Evolutionary conservation across 2,888 invertebrate species (phyloP), one percentile per base, ranked within the genome.

Genomic region (Pseudococcus longispinus): DNA sequence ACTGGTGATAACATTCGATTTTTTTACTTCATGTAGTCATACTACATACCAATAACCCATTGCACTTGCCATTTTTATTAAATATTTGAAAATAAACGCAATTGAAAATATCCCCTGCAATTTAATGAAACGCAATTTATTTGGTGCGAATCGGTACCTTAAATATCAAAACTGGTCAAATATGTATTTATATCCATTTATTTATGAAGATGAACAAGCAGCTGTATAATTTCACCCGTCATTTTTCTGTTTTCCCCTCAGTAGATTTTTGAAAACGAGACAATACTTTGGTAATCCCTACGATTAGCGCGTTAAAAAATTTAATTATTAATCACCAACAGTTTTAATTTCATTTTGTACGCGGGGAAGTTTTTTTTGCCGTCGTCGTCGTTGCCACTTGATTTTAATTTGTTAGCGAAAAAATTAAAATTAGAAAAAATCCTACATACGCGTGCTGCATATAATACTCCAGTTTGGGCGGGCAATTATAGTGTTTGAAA

Each of bases 341-440:
- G 74, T 74, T 74, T 74, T 74, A 74, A 74, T 74, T 74, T 32
- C 74, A 74, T 74, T 74, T 74, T 32, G 32, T 32, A 20, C 18
- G 6, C 2, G 32, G 74, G 32, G 74, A 74, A 74, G 74, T 29
- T 74, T 74, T 74, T 74, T 74, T 60, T 60, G 18, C n/a, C n/a
- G n/a, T n/a, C n/a, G 51, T 60, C 60, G 74, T 74, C 32, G 74
- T 74, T 32, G 74, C 74, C 74, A 74, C 74, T 74, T 74, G 74
- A 74, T 74, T 74, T 74, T 74, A 74, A 74, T 74, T 74, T 32
- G 74, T 74, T 32, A n/a, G 74, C 15, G 74, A 74, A 74, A 74
- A 60, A 60, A 74, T 74, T 74, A 74, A 32, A 74, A 74, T 32
- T 29, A 74, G 60, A 23, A 13, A 60, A 23, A 23, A 60, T 23